phyloP scores from a whole-genome alignment of 2,888 invertebrate species.

The Melanchra persicariae region DNA sequence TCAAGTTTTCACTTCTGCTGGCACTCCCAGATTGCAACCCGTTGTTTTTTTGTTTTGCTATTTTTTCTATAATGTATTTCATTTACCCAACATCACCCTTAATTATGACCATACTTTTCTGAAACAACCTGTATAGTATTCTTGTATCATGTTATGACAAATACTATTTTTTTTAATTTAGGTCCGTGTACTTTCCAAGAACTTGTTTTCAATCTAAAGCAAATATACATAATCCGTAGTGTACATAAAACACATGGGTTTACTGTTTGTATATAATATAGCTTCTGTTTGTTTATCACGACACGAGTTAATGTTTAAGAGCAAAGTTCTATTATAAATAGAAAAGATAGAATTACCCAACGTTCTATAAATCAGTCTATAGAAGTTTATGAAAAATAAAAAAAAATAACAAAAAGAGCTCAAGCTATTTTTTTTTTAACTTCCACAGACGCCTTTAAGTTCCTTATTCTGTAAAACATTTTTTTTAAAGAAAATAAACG shows the following conservation, averaged over 20 bases:
- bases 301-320: constrained; percentile 5
- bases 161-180: not conserved
- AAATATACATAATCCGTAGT: constrained; percentile 25
- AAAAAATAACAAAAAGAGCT: too few species aligned
- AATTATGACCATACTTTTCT: too few species aligned
- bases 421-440: too few species aligned
- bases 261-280: constrained; percentile 8
- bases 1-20: too few species aligned
- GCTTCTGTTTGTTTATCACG: constrained; percentile 11
- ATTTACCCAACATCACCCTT: too few species aligned
- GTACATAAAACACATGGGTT: constrained; percentile 20
- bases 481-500: too few species aligned
- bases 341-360: not conserved
- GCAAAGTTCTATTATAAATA: constrained; percentile 11
- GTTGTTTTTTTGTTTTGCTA: too few species aligned
- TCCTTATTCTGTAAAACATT: too few species aligned
- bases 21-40: too few species aligned
- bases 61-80: too few species aligned
- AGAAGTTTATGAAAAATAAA: not conserved
- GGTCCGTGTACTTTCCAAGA: constrained; percentile 7
- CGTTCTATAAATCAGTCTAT: not conserved
- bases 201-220: constrained; percentile 14
- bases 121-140: too few species aligned
- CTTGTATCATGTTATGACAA: not conserved
- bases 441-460: too few species aligned